These are phyloP conservation scores for Hesperia comma DNA, from an alignment of 2,888 invertebrate species.

Conservation along the genomic window DNA sequence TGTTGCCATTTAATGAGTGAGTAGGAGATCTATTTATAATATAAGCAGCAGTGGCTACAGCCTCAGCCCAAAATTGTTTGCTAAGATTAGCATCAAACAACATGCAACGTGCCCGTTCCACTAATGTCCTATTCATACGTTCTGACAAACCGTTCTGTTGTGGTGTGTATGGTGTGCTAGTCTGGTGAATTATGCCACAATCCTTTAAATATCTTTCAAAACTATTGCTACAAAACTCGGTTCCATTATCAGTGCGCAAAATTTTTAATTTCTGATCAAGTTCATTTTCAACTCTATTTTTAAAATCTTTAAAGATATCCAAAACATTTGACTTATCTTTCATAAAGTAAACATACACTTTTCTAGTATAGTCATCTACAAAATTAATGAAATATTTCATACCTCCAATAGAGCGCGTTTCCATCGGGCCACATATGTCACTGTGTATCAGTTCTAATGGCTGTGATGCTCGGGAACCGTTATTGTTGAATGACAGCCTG, in stretches of 20 bases:
- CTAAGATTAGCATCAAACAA: slow-evolving; percentile 39
- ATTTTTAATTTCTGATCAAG: slow-evolving; percentile 38
- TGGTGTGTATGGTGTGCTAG: slow-evolving; percentile 49
- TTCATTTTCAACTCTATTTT: slow-evolving; percentile 41
- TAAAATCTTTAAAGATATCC: slow-evolving; percentile 39
- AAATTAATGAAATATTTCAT: slow-evolving; percentile 45
- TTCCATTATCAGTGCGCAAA: slow-evolving; percentile 42
- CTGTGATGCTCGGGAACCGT: slow-evolving; percentile 38
- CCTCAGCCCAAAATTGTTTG: slow-evolving; percentile 45
- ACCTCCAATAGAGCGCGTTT: slow-evolving; percentile 41
- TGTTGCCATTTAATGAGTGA: slow-evolving; percentile 20
- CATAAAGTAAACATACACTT: slow-evolving; percentile 41
- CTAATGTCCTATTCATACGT: slow-evolving; percentile 45
- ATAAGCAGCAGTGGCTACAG: slow-evolving; percentile 42
- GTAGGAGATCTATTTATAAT: slow-evolving; percentile 38
- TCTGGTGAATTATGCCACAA: slow-evolving; percentile 50
- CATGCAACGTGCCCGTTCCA: slow-evolving; percentile 44
- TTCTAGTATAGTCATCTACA: slow-evolving; percentile 42
- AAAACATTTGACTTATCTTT: slow-evolving; percentile 39
- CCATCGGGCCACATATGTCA: slow-evolving; percentile 46
- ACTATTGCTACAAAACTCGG: slow-evolving; percentile 41
- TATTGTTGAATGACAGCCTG: slow-evolving; percentile 41
- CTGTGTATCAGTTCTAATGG: slow-evolving; percentile 42
- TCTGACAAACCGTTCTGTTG: slow-evolving; percentile 56
- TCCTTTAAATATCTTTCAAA: slow-evolving; percentile 37